Evolutionary conservation across 2,113 vertebrate genomes (phyloP).

Genomic region (Macheiramphus alcinus): DNA sequence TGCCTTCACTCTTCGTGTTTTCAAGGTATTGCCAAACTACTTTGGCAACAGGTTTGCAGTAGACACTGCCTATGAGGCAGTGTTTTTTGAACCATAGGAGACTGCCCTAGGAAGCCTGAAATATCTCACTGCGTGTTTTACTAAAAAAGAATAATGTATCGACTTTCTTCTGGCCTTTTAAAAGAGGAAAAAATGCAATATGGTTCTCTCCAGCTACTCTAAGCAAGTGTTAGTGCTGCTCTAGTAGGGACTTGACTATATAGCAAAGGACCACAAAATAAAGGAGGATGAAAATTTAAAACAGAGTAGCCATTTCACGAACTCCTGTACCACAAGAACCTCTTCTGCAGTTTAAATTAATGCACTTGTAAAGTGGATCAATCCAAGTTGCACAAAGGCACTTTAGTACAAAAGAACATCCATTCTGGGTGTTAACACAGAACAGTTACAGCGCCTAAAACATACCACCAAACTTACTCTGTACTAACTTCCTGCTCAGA

Average conservation of each 20-base stretch:
- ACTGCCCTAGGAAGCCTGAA: neutral
- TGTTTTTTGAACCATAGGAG: neutral
- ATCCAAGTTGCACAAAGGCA: neutral
- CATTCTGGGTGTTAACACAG: neutral
- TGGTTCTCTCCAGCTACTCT: neutral
- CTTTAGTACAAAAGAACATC: neutral
- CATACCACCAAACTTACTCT: neutral
- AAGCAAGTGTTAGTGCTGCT: neutral
- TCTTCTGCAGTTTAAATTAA: neutral
- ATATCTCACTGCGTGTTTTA: neutral
- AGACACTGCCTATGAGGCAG: neutral
- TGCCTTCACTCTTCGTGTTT: neutral
- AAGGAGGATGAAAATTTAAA: neutral
- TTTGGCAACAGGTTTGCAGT: neutral
- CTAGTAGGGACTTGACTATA: neutral
- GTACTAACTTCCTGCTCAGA: constrained; percentile 20
- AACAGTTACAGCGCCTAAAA: neutral
- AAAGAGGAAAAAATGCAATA: neutral
- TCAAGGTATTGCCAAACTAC: neutral
- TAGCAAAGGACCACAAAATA: neutral
- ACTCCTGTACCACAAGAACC: neutral
- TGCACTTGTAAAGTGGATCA: neutral
- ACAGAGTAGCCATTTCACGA: neutral
- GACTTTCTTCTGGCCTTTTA: neutral
- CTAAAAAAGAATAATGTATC: neutral